phyloP scores from a whole-genome alignment of 1,140 invertebrate species.

The Pseudobourletiella spinata region DNA sequence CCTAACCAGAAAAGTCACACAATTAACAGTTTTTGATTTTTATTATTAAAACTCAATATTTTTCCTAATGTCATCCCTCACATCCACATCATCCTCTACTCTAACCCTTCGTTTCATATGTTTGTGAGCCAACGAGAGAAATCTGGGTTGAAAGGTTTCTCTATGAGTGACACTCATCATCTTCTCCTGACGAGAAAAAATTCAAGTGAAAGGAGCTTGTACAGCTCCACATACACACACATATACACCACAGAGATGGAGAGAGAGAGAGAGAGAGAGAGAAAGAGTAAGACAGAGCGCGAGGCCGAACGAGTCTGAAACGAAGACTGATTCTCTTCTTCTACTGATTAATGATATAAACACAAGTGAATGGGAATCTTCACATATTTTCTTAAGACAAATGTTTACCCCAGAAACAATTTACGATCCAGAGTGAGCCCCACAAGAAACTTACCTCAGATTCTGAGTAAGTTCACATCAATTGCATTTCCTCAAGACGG shows the following conservation, averaged over 20 bases:
- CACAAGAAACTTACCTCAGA: not conserved
- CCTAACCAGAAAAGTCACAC: too few relatives aligned
- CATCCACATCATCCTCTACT: too few relatives aligned
- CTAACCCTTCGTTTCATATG: too few relatives aligned
- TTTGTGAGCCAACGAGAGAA: too few relatives aligned
- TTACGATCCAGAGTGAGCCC: constrained; percentile 23
- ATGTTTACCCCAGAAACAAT: constrained; percentile 33
- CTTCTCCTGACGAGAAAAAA: too few relatives aligned
- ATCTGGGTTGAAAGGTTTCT: too few relatives aligned
- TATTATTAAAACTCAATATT: too few relatives aligned
- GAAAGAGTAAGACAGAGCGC: not conserved
- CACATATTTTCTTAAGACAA: constrained; percentile 35
- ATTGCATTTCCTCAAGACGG: not conserved
- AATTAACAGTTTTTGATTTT: too few relatives aligned
- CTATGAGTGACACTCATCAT: too few relatives aligned
- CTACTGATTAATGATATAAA: constrained; percentile 35
- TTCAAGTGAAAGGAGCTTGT: too few relatives aligned
- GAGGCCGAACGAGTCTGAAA: not conserved
- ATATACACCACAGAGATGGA: not conserved
- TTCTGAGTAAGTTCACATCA: not conserved
- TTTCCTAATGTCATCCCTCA: too few relatives aligned
- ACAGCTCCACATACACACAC: too few relatives aligned
- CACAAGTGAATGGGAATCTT: constrained; percentile 25
- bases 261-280: not conserved
- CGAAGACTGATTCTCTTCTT: constrained; percentile 11